A percentile compares a stretch with the other conserved stretches of the same genome.
These are phyloP conservation scores for Episyrphus balteatus DNA, from an alignment of 1,140 invertebrate species.

Conservation along the genomic window DNA sequence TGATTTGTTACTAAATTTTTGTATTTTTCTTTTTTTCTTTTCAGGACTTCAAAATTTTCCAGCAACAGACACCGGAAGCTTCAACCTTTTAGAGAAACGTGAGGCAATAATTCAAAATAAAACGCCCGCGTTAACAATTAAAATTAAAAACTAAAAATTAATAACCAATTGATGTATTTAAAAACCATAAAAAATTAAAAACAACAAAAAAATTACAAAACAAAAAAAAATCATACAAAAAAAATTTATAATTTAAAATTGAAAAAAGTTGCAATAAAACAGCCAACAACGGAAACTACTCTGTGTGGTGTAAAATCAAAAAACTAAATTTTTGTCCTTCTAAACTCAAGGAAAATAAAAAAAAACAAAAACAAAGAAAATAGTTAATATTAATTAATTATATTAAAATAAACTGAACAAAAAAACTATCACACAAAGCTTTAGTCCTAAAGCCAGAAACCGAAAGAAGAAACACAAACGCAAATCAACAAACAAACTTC, in stretches of 20 bases:
- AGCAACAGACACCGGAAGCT: slow-evolving; percentile 91
- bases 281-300: no score
- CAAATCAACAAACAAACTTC: slow-evolving; percentile 11
- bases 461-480: background rate
- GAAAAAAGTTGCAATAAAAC: no score
- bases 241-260: no score
- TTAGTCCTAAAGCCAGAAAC: no score
- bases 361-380: no score
- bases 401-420: no score
- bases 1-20: no score
- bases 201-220: slow-evolving; percentile 4
- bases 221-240: background rate
- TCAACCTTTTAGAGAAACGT: slow-evolving; percentile 88
- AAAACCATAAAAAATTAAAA: slow-evolving; percentile 6
- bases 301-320: no score
- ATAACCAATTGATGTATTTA: slow-evolving; percentile 5
- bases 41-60: slow-evolving; percentile 87
- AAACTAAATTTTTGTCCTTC: no score
- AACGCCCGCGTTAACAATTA: slow-evolving; percentile 34
- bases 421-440: no score
- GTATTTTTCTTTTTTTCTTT: slow-evolving; percentile 15
- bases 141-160: slow-evolving; percentile 4
- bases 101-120: slow-evolving; percentile 43
- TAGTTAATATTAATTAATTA: no score
- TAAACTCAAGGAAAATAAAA: no score